These are phyloP conservation scores for Achatina immaculata DNA, from an alignment of 1,140 invertebrate genomes.

Conservation along the genomic window DNA sequence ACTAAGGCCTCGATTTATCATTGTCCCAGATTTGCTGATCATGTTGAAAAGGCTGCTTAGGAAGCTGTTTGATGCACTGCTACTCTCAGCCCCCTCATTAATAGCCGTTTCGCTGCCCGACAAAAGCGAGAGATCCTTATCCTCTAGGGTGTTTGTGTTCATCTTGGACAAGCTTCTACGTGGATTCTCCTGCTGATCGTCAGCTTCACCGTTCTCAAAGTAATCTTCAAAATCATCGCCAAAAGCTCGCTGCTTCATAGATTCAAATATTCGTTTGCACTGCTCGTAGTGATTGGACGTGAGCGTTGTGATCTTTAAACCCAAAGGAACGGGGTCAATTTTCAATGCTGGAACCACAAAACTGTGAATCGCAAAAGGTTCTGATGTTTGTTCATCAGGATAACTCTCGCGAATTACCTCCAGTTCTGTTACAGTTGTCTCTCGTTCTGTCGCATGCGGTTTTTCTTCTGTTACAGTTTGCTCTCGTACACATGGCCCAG, in stretches of 20 bases:
- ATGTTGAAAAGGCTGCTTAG: neutral
- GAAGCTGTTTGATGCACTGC: neutral
- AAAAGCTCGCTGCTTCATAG: neutral
- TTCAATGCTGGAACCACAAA: too few species aligned
- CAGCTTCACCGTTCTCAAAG: neutral
- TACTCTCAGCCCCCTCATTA: neutral
- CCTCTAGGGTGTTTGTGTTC: neutral
- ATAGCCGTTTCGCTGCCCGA: neutral
- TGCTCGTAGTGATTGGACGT: neutral
- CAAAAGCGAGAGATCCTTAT: neutral
- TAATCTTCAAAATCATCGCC: slow-evolving; percentile 2
- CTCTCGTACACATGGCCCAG: too few species aligned
- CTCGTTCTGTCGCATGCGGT: too few species aligned
- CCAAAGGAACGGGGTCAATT: too few species aligned
- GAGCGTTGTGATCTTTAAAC: too few species aligned
- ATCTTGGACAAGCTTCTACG: neutral
- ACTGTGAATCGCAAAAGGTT: too few species aligned
- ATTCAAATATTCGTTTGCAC: neutral
- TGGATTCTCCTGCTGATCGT: neutral
- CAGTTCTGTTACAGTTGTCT: too few species aligned
- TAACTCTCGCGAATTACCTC: too few species aligned
- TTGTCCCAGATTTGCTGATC: neutral
- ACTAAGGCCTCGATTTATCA: neutral
- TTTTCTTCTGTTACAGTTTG: too few species aligned
- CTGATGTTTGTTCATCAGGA: too few species aligned